Evolutionary conservation across 2,113 vertebrate genomes (phyloP).

Genomic region (Muntiacus muntjak): DNA sequence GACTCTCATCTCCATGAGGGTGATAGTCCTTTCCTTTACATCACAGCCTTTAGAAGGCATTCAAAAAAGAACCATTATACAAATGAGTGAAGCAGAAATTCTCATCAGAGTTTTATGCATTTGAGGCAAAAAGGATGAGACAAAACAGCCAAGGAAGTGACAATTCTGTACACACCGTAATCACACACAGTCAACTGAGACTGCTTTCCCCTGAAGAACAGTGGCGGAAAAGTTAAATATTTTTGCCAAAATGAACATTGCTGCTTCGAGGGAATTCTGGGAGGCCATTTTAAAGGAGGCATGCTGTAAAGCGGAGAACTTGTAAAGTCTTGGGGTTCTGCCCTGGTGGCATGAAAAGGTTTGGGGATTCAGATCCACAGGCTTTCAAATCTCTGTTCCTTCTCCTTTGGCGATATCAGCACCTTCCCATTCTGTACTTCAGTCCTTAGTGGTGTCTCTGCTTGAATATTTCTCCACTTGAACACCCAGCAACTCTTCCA

Average conservation of each 20-base stretch:
- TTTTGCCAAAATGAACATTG: neutral
- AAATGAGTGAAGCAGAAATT: neutral
- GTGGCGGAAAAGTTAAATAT: neutral
- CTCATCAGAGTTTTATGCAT: neutral
- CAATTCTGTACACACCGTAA: neutral
- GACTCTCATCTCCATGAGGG: neutral
- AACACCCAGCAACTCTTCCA: neutral
- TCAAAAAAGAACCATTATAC: neutral
- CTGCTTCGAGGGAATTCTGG: neutral
- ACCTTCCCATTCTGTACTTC: neutral
- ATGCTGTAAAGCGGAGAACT: neutral
- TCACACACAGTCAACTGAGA: neutral
- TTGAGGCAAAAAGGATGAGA: neutral
- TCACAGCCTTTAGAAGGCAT: neutral
- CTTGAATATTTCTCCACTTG: neutral
- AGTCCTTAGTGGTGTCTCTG: neutral
- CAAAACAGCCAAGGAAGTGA: slow-evolving; percentile 16
- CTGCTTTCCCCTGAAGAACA: neutral
- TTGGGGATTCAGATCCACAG: neutral
- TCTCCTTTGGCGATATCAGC: neutral
- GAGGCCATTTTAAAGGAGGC: neutral
- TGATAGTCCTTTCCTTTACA: neutral
- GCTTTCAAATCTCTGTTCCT: neutral
- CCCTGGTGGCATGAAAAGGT: neutral
- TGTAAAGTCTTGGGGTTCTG: neutral